Base-by-base conservation (phyloP, 2,797 vertebrate genomes). In the Brachyalestes nurse region DNA sequence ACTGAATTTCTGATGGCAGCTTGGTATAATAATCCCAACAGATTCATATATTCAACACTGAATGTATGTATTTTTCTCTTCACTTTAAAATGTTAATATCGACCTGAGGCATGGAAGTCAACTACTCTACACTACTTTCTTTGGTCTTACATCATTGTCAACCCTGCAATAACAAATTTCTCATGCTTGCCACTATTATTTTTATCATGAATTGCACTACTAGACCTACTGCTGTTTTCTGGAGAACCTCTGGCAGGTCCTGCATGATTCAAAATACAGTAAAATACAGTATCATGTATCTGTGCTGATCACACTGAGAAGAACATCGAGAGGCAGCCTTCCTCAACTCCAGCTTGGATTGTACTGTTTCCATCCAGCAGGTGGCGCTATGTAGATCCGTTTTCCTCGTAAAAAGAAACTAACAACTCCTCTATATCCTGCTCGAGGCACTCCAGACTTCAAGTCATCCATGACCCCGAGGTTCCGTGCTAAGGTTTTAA, bases 391-490 rank as follows among this genome's bases (percentile, higher is more conserved):
- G 83, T 96, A 97, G 7, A 99, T 93, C 53, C 97, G 93, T 0
- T 96, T 93, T 0, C 97, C 97, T 0, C 95, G 93, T 49, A 94
- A 94, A n/a, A 97, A 90, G 86, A 98, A 96, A 85, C 93, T 95
- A 80, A 99, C 96, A 0, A 97, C 84, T 19, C 96, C 97, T 73
- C 94, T 94, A 86, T 98, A 99, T 0, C 97, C 97, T 0, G 96
- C 96, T 13, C 98, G 94, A 7, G 98, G 97, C 1, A 98, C 97
- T 16, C 97, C 97, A 0, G 98, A 98, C 78, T 99, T 99, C 81
- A 99, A 93, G 87, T 98, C 97, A 8, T 98, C 97, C 98, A 99
- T 99, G n/a, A 97, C 86, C 0, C 97, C 97, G 51, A 99, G 77
- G 1, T 93, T 95, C 69, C 96, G 95, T 77, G 97, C 96, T 0